Evolutionary conservation across 2,888 invertebrate genomes (phyloP), one percentile per base, ranked within the genome.

Genomic region (Drymonia ruficornis): DNA sequence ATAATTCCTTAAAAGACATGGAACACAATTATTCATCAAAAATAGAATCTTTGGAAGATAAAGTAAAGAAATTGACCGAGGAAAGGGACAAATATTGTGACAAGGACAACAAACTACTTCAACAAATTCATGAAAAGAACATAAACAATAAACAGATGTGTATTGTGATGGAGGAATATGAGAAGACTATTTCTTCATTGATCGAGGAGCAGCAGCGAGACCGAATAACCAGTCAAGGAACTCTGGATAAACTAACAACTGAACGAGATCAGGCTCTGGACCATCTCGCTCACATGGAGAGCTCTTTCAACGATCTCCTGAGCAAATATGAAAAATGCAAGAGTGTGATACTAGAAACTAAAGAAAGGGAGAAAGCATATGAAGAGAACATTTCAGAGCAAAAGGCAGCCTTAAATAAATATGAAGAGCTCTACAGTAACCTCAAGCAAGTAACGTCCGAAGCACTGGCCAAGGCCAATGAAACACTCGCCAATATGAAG

Each of bases 361-460:
- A 93, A 72, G 91, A 93, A 19, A 87, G 92, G 59, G 96, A 97
- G 84, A 96, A 96, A 67, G 93, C 95, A 52, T 93, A 95, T 70
- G 93, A 94, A 72, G 89, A 94, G 71, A 95, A 95, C 78, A 93
- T 97, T 46, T 84, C 93, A 38, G 95, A 96, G 59, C 95, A 95
- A 81, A 95, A 96, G 81, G 93, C 92, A 40, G 95, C 95, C 15
- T 89, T 96, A 56, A 94, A 95, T 67, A 95, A 81, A 91, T 95
- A 97, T 84, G 97, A 97, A 77, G 95, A 95, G 59, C 94, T 97
- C 80, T 97, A 98, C 81, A 96, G 96, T 60, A 95, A 96, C 70
- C 93, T 99, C 61, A 97, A 97, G 86, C 94, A 95, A 70, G 96
- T 97, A 72, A 98, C 98, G 50, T 95, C 96, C 84, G 95, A 96